These are phyloP conservation scores for Amblyopsis rosae DNA, from an alignment of 2,113 vertebrate species.

Conservation along the genomic window DNA sequence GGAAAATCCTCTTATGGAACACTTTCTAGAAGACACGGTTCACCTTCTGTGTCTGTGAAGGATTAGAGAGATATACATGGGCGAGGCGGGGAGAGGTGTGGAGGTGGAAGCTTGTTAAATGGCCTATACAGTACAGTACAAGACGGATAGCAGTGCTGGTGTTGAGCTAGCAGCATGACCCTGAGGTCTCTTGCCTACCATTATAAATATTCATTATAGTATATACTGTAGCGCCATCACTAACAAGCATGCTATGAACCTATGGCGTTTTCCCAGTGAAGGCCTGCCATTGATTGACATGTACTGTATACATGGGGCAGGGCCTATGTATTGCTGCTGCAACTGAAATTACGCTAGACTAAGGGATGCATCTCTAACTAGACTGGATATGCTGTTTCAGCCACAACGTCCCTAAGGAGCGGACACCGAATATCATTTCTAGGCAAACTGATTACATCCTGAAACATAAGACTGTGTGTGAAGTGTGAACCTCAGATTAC, in stretches of 20 bases:
- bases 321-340: constrained; percentile 47
- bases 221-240: constrained; percentile 3
- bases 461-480: constrained; percentile 54
- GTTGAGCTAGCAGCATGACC: background rate
- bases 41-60: background rate
- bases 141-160: constrained; percentile 1
- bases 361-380: constrained; percentile 52
- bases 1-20: constrained; percentile 34
- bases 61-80: background rate
- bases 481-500: constrained; percentile 53
- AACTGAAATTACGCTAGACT: constrained; percentile 24
- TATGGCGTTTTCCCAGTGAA: constrained; percentile 46
- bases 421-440: constrained; percentile 63
- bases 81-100: background rate
- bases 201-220: constrained; percentile 17
- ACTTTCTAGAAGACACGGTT: constrained; percentile 2
- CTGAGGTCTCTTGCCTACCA: constrained; percentile 13
- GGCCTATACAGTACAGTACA: background rate
- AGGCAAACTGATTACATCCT: constrained; percentile 59
- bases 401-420: constrained; percentile 50
- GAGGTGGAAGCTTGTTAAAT: background rate
- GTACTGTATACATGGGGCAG: constrained; percentile 31
- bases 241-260: constrained; percentile 47
- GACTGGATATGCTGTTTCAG: constrained; percentile 56
- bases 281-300: constrained; percentile 50